Evolutionary conservation across 2,888 invertebrate species (phyloP), one percentile per base, ranked within the genome.

Genomic region (Hemaris fuciformis): DNA sequence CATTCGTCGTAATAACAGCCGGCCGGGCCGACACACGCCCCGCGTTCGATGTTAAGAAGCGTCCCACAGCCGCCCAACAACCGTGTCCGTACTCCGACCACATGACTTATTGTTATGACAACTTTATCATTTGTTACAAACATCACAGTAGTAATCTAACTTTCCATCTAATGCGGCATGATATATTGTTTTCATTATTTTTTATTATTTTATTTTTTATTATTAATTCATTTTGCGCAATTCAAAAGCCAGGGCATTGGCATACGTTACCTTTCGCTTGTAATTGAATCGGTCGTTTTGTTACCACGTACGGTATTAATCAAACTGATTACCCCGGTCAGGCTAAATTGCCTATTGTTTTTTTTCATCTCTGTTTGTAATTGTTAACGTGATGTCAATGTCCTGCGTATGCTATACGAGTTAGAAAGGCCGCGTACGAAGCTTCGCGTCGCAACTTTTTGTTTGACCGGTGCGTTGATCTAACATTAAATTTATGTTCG

Each of bases 181-280:
- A 91, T 91, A 76, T 89, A 91, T 90, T 88, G 87, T 88, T 89
- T 80, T 90, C 89, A 89, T 90, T 91, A 89, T 79, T 88, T 83
- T 88, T 75, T 72, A 56, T 61, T 61, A 57, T 57, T 34, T 45
- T 56, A 31, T 88, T 84, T 88, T 85, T 83, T 87, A 85, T 84
- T 83, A 81, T 85, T 85, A 85, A 84, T 90, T 91, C 89, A 88
- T 89, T 91, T 93, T 86, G 89, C 88, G 89, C 90, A 87, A 91
- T 90, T 89, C 87, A 92, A 94, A 71, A 95, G 97, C 97, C 97
- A 97, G 97, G 97, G 97, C 97, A 97, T 97, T 97, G 97, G 96
- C 96, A 96, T 94, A 93, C 89, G 89, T 87, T 91, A 90, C 89
- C 85, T 88, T 90, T 86, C 88, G 84, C 84, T 88, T 89, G 85